phyloP scores from a whole-genome alignment of 2,113 vertebrate species.

The Phylloscopus trochiloides region DNA sequence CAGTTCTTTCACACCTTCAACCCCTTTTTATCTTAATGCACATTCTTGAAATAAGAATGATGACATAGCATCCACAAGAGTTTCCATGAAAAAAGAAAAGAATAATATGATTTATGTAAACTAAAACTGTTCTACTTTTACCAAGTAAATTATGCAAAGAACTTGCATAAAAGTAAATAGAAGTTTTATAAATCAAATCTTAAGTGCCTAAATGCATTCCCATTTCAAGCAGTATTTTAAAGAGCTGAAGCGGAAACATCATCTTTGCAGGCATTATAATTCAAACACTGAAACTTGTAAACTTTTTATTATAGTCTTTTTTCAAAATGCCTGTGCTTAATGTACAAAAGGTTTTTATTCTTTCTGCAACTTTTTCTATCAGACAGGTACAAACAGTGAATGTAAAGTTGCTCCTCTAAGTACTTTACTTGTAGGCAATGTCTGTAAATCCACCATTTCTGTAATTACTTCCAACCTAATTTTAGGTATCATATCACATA shows the following conservation, averaged over 20 bases:
- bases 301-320: neutral
- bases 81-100: conserved; percentile 6
- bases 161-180: conserved; percentile 20
- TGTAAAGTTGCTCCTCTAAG: neutral
- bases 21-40: neutral
- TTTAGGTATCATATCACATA: neutral
- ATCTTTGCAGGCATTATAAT: conserved; percentile 18
- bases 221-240: conserved; percentile 22
- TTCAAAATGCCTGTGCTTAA: neutral
- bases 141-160: neutral
- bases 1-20: neutral
- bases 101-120: conserved; percentile 9
- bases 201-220: conserved; percentile 19
- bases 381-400: neutral
- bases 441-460: neutral
- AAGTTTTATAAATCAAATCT: conserved; percentile 43
- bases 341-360: neutral
- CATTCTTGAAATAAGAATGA: conserved; percentile 1
- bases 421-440: neutral
- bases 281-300: conserved; percentile 25
- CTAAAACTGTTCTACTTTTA: conserved; percentile 5
- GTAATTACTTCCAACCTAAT: neutral
- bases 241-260: neutral
- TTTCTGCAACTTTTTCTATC: neutral
- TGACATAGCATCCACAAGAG: neutral